A percentile compares a stretch with the other conserved stretches of the same genome.
Evolutionary conservation across 2,113 vertebrate species (phyloP).

Genomic region (Gallinago paraguaiae): DNA sequence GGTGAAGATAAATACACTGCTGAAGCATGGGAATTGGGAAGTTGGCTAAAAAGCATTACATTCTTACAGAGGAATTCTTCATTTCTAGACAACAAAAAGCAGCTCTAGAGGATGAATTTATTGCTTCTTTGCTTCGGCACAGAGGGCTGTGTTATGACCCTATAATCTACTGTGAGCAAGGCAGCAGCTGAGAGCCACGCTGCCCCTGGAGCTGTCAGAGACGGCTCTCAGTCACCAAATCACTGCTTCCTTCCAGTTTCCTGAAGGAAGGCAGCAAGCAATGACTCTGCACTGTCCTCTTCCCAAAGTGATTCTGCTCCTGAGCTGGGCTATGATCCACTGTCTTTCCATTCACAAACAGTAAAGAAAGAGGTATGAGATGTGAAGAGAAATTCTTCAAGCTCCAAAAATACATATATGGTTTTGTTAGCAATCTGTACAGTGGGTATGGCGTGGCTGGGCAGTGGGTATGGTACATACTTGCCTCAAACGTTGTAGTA

Average conservation of each 20-base stretch:
- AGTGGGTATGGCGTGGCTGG: neutral
- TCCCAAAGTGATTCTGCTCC: neutral
- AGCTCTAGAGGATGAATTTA: neutral
- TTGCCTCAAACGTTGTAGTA: neutral
- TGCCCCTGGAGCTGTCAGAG: neutral
- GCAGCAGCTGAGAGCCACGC: neutral
- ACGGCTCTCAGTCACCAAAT: neutral
- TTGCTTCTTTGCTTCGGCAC: neutral
- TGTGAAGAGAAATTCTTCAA: neutral
- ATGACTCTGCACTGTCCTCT: neutral
- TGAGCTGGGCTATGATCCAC: neutral
- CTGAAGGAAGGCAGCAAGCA: neutral
- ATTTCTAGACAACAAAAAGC: slow-evolving; percentile 30
- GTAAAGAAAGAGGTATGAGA: neutral
- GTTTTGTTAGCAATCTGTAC: neutral
- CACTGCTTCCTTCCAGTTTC: neutral
- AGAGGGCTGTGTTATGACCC: neutral
- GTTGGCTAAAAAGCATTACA: slow-evolving; percentile 1
- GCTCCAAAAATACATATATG: neutral
- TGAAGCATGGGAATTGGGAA: slow-evolving; percentile 10
- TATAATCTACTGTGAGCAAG: neutral
- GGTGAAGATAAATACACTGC: slow-evolving; percentile 13
- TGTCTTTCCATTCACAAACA: neutral
- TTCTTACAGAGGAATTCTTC: slow-evolving; percentile 23
- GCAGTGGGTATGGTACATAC: neutral